A percentile compares a stretch with the other conserved stretches of the same genome.
phyloP scores from a whole-genome alignment of 2,797 vertebrate genomes.

The Paratrypauchen microcephalus region DNA sequence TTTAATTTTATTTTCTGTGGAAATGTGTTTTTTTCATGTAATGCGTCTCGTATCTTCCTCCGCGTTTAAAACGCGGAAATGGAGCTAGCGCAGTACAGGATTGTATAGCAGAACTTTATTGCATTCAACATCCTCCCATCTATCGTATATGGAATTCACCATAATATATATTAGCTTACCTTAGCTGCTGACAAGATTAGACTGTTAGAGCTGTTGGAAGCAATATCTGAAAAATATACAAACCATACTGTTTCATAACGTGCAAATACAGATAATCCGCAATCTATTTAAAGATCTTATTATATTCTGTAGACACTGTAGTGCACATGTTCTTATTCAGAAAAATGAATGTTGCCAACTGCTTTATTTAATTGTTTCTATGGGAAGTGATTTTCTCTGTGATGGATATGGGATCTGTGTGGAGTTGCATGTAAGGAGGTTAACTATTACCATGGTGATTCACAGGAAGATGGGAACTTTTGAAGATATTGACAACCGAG shows the following conservation, averaged over 20 bases:
- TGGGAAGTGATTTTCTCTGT: background rate
- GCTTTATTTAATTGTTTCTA: background rate
- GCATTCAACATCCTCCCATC: background rate
- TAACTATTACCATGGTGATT: constrained; percentile 1
- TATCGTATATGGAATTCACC: background rate
- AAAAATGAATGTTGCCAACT: background rate
- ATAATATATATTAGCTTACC: background rate
- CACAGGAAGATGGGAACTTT: background rate
- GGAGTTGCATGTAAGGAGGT: background rate
- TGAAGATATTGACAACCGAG: background rate
- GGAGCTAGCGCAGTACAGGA: too few species aligned
- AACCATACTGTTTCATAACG: background rate
- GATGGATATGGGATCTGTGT: background rate
- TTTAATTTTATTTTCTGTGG: too few species aligned
- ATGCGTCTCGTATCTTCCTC: too few species aligned
- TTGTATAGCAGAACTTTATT: background rate
- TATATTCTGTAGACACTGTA: background rate
- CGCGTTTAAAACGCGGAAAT: too few species aligned
- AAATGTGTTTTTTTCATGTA: too few species aligned
- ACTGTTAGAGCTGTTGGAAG: background rate
- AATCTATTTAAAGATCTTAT: background rate
- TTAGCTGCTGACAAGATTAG: background rate
- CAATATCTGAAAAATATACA: background rate
- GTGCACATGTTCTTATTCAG: background rate
- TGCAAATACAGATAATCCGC: background rate